Conservation (phyloP, 2,797 vertebrate genomes). For the Antennarius maculatus region DNA sequence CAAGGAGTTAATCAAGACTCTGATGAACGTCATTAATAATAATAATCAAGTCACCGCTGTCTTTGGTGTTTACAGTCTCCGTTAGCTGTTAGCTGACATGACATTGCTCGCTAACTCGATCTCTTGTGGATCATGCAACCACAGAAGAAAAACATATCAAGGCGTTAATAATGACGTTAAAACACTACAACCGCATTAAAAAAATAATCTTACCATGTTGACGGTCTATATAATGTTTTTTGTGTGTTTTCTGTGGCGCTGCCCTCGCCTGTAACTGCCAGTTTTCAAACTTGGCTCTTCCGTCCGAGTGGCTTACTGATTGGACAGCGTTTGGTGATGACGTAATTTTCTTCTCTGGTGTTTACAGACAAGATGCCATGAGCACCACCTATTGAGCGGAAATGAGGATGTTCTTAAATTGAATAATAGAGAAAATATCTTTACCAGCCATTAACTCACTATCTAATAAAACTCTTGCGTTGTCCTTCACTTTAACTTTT, state of each 20-base stretch:
- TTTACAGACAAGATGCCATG: not conserved
- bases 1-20: not conserved
- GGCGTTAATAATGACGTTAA: accelerated
- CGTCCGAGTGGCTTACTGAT: conserved; percentile 59
- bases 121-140: not conserved
- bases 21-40: not conserved
- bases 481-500: not conserved
- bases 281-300: conserved; percentile 83
- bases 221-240: conserved; percentile 2
- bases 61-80: conserved; percentile 26
- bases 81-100: conserved; percentile 19
- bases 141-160: not conserved
- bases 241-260: not conserved
- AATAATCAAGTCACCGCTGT: not conserved
- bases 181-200: accelerated
- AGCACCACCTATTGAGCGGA: not conserved
- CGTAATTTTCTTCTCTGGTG: not conserved
- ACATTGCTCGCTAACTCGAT: not conserved
- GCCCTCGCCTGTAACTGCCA: conserved; percentile 23
- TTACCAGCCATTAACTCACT: too few species aligned
- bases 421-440: too few species aligned
- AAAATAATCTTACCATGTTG: conserved; percentile 48
- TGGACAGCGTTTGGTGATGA: conserved; percentile 66
- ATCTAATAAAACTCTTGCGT: too few species aligned
- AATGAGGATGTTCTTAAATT: too few species aligned